Evolutionary conservation across 1,140 invertebrate species (phyloP), one percentile per base, ranked within the genome.

Genomic region (Drosophila pandora): DNA sequence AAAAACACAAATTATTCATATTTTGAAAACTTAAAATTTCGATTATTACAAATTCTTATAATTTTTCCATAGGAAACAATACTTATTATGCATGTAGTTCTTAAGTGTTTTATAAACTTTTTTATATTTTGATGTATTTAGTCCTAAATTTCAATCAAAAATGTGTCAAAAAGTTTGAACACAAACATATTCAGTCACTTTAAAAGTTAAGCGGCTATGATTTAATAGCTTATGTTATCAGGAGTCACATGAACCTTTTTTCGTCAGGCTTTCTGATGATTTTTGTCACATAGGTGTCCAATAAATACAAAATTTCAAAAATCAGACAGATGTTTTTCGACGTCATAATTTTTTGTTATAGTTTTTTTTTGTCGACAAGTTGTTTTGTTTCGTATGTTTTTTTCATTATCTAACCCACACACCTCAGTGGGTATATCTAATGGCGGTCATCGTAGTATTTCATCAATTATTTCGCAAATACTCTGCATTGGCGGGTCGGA

Each of bases 391-490:
- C 13, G 43, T 58, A 23, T 53, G 30, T 41, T 72, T 64, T 56
- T 21, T 41, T 37, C 23, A 48, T 50, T 71, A 74, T 63, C 58
- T 50, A 47, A 65, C 45, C 13, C 25, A 59, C 22, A 74, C 59
- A 39, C 22, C 13, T 12, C 37, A 8, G 25, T 32, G 23, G 6
- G 2, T 22, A 37, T 52, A 63, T 72, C 50, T 56, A 53, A 52
- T 47, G 52, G 32, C 52, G 25, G 37, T 43, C 30, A 39, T 58
- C 17, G 54, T 48, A 56, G 39, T 75, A 74, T 75, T 70, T 75
- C 72, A 75, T 75, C 70, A 75, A 75, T 75, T 75, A 75, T 75
- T 75, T 74, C n/a, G 22, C 65, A 25, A 56, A 30, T 56, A 21
- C 17, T 32, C 53, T 48, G 22, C 57, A 64, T 45, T 64, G 34